Conservation (phyloP, 2,113 vertebrate genomes). For the Pterocles gutturalis region DNA sequence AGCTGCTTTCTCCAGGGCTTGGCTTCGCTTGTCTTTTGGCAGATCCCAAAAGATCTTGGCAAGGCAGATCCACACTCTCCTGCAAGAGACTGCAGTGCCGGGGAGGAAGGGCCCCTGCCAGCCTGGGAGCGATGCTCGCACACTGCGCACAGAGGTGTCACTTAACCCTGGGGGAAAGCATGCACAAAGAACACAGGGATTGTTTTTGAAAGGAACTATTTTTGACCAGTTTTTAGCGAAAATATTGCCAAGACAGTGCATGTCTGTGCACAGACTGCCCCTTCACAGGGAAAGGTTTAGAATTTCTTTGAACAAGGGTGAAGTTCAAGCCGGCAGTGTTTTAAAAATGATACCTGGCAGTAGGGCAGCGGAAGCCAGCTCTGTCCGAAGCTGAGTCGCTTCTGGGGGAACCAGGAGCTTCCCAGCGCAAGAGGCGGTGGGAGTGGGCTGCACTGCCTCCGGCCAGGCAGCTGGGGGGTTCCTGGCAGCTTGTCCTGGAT, state of each 20-base stretch:
- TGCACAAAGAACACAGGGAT: not conserved
- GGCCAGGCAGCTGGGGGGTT: not conserved
- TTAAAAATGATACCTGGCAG: not conserved
- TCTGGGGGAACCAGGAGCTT: not conserved
- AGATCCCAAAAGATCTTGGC: not conserved
- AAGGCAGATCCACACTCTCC: not conserved
- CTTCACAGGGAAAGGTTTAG: not conserved
- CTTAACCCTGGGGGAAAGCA: not conserved
- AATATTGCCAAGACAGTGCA: not conserved
- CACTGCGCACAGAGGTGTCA: not conserved
- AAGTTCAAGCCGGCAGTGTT: not conserved
- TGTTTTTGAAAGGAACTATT: not conserved
- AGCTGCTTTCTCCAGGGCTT: not conserved
- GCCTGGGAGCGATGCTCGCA: not conserved
- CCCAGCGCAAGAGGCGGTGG: fast-evolving
- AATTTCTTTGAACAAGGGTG: not conserved
- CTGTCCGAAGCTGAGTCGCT: not conserved
- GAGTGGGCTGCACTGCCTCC: not conserved
- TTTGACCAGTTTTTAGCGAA: not conserved
- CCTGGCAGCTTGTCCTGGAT: not conserved
- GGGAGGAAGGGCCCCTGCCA: not conserved
- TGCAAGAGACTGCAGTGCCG: not conserved
- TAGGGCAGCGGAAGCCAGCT: not conserved
- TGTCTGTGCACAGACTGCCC: not conserved
- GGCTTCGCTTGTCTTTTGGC: not conserved